Evolutionary conservation across 2,888 invertebrate species (phyloP).

Genomic region (Koerneria pararmatus): DNA sequence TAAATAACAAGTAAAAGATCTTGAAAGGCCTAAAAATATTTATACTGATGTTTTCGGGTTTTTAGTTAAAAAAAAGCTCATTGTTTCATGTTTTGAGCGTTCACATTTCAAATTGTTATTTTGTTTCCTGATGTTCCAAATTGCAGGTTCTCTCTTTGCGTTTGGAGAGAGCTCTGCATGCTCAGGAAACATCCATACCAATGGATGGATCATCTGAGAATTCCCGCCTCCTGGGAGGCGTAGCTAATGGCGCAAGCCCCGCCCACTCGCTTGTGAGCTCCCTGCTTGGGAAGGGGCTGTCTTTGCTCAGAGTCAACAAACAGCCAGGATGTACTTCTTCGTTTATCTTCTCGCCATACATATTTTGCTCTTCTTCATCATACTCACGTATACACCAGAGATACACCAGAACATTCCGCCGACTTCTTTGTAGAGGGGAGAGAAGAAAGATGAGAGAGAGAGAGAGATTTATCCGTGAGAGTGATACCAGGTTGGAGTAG

Average conservation of each 20-base stretch:
- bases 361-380: constrained; percentile 77
- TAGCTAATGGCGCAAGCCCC: neutral
- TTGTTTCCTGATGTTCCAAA: neutral
- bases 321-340: constrained; percentile 77
- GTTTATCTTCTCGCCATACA: constrained; percentile 80
- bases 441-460: too few relatives aligned
- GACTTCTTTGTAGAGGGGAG: too few relatives aligned
- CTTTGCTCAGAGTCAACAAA: constrained; percentile 63
- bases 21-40: neutral
- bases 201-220: too few relatives aligned
- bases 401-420: too few relatives aligned
- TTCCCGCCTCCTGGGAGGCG: too few relatives aligned
- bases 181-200: constrained; percentile 15
- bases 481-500: too few relatives aligned
- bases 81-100: neutral
- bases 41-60: neutral
- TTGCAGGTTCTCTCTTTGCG: constrained; percentile 13
- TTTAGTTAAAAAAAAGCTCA: too few relatives aligned
- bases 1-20: too few relatives aligned
- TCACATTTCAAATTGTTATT: neutral
- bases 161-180: constrained; percentile 11
- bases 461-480: too few relatives aligned
- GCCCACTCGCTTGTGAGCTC: constrained; percentile 7
- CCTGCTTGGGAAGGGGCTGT: neutral
- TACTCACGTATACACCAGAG: constrained; percentile 73